Evolutionary conservation across 2,113 vertebrate species (phyloP).

Genomic region (Chaetodon auriga): DNA sequence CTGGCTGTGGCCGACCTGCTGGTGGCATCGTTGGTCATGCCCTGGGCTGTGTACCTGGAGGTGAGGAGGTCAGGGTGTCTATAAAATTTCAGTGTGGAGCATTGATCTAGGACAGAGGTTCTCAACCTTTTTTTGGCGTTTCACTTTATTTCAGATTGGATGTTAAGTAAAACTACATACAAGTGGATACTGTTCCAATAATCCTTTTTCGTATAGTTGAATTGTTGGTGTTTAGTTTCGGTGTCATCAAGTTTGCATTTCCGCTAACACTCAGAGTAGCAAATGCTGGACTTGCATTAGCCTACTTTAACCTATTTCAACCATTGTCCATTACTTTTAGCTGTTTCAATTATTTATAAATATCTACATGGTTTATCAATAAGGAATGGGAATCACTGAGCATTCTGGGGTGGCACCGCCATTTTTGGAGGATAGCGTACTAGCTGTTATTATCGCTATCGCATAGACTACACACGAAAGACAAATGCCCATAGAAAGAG

Average conservation of each 20-base stretch:
- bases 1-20: constrained; percentile 93
- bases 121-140: background rate
- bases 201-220: background rate
- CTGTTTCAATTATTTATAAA: background rate
- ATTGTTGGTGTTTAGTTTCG: background rate
- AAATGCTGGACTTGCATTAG: no score
- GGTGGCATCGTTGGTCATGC: constrained; percentile 95
- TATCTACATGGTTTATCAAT: no score
- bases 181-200: no score
- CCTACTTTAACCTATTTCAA: no score
- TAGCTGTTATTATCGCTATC: no score
- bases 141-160: background rate
- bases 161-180: background rate
- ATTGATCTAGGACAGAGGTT: background rate
- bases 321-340: background rate
- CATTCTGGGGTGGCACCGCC: no score
- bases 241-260: background rate
- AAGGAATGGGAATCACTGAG: no score
- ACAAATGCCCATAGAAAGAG: no score
- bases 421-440: no score
- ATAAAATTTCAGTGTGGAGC: background rate
- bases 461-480: no score
- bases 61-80: constrained; percentile 79
- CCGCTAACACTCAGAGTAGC: background rate
- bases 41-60: constrained; percentile 96